Evolutionary conservation across 2,113 vertebrate genomes (phyloP).

Genomic region (Periophthalmodon schlosseri): DNA sequence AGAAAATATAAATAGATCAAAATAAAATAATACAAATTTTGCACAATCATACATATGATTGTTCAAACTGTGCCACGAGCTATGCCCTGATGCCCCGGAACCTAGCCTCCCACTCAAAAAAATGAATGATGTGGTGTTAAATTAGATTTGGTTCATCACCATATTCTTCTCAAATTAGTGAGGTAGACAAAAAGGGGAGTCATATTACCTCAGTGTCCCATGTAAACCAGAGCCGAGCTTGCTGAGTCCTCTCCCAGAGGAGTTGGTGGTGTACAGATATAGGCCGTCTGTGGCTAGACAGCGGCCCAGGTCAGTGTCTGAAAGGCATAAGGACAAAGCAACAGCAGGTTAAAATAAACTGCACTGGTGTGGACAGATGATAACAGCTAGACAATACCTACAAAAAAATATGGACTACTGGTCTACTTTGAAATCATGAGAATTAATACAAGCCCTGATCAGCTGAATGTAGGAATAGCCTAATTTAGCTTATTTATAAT

Average conservation of each 20-base stretch:
- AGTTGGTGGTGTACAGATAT: conserved; percentile 97
- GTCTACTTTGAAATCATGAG: not conserved
- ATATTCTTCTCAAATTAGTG: conserved; percentile 32
- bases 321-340: conserved; percentile 39
- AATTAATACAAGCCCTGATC: not conserved
- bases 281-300: conserved; percentile 94
- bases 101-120: not conserved
- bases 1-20: not conserved
- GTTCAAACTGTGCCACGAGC: not conserved
- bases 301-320: conserved; percentile 96
- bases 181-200: conserved; percentile 36
- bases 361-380: too few relatives aligned
- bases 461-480: not conserved
- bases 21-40: too few relatives aligned
- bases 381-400: not conserved
- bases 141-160: conserved; percentile 34
- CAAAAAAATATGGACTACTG: not conserved
- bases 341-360: not conserved
- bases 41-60: not conserved
- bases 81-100: not conserved
- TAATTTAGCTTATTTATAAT: not conserved
- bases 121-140: conserved; percentile 19
- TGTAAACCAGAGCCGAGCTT: conserved; percentile 97
- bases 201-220: conserved; percentile 91
- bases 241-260: conserved; percentile 95